A percentile compares a stretch with the other conserved stretches of the same genome.
phyloP scores from a whole-genome alignment of 92 coral and sea anemone genomes.

The Phenganax stokvisi region DNA sequence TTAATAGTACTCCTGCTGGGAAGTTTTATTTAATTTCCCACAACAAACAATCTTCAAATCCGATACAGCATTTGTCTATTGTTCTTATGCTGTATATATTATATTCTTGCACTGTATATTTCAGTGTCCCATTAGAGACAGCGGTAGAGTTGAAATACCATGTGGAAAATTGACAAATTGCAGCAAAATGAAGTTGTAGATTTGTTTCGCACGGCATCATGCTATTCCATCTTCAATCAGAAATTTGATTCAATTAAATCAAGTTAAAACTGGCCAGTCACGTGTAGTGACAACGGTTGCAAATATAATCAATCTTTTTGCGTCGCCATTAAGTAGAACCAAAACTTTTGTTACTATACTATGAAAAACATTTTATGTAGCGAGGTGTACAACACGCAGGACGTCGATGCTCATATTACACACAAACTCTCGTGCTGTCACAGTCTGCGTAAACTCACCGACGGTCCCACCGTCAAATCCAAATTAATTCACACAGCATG shows the following conservation, averaged over 20 bases:
- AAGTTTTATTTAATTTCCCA: not conserved
- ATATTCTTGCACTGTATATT: not conserved
- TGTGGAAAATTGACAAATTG: not conserved
- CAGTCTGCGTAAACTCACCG: no score
- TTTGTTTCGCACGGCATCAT: not conserved
- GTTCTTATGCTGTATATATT: not conserved
- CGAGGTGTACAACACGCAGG: no score
- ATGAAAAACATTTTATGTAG: no score
- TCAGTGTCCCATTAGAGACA: not conserved
- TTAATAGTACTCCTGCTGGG: not conserved
- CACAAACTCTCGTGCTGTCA: no score
- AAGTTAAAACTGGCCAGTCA: conserved; percentile 4
- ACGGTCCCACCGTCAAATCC: no score
- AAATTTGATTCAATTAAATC: conserved; percentile 12
- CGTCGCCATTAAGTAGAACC: not conserved
- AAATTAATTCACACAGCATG: no score
- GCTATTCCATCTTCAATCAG: not conserved
- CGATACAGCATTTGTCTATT: not conserved
- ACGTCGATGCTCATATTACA: no score
- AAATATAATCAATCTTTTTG: not conserved
- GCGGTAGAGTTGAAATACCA: not conserved
- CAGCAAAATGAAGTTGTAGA: not conserved
- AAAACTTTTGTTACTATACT: not conserved
- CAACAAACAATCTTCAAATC: not conserved
- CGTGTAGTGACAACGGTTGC: not conserved